Evolutionary conservation across 2,113 vertebrate species (phyloP).

Genomic region (Alligator mississippiensis): DNA sequence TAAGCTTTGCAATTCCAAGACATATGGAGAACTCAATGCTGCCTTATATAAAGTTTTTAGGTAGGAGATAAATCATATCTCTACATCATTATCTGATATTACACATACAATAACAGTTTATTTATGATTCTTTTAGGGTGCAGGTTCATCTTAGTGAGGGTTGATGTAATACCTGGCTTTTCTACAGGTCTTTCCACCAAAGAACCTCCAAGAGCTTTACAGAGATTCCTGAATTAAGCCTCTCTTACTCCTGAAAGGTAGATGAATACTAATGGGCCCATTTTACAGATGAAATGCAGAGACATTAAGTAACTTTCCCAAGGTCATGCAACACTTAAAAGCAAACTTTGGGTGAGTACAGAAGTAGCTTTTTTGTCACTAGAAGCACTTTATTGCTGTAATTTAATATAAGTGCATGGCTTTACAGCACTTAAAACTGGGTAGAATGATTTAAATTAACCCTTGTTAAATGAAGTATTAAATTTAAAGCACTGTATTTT

Average conservation of each 20-base stretch:
- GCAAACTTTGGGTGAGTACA: background rate
- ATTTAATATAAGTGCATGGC: no score
- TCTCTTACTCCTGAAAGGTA: background rate
- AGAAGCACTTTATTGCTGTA: no score
- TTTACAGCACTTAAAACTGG: no score
- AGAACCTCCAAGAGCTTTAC: background rate
- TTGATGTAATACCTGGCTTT: background rate
- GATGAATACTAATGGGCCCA: background rate
- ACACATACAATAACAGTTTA: background rate
- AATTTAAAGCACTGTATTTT: no score
- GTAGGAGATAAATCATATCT: background rate
- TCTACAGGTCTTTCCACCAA: background rate
- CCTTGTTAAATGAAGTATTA: no score
- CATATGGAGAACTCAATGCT: background rate
- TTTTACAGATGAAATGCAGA: background rate
- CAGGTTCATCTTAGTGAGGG: background rate
- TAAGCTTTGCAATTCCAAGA: background rate
- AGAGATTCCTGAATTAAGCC: background rate
- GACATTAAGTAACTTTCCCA: rapidly evolving
- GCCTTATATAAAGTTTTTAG: background rate
- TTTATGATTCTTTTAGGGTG: background rate
- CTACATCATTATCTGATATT: background rate
- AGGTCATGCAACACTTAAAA: background rate
- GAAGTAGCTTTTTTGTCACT: no score
- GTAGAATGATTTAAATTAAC: no score